Conservation (phyloP, 2,113 vertebrate species). For the Sisor rabdophorus region DNA sequence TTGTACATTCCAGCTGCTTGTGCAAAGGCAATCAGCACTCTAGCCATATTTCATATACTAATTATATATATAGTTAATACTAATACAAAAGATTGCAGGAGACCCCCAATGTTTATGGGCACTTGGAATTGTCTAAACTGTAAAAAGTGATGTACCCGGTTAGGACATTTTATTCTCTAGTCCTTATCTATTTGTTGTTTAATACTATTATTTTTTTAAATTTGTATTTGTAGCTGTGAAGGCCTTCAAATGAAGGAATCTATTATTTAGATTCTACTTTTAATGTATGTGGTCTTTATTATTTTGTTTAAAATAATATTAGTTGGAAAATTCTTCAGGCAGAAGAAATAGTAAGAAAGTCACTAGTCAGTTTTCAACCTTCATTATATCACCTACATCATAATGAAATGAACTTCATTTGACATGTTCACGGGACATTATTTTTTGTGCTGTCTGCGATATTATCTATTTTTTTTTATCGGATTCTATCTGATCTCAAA, state of each 20-base stretch:
- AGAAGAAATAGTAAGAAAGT: neutral
- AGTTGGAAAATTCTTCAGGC: neutral
- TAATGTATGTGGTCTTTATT: too few species aligned
- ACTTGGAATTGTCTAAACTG: too few species aligned
- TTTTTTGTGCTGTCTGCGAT: neutral
- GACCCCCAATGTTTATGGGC: too few species aligned
- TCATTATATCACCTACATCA: neutral
- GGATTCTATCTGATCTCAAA: neutral
- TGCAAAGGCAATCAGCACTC: neutral
- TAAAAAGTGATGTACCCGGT: too few species aligned
- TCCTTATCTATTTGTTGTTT: too few species aligned
- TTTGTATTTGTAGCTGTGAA: neutral
- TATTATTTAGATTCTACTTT: neutral
- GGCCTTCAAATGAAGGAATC: neutral
- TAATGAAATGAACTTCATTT: neutral
- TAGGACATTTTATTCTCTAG: too few species aligned
- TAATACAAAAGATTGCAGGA: too few species aligned
- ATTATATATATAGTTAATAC: neutral
- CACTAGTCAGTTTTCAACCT: neutral
- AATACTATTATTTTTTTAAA: neutral
- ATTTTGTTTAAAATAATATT: neutral
- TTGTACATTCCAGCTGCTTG: constrained; percentile 24
- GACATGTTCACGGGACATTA: neutral
- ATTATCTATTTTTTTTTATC: neutral
- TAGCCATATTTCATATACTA: neutral